These are phyloP conservation scores for Panopea generosa DNA, from an alignment of 2,888 invertebrate genomes.

Conservation along the genomic window DNA sequence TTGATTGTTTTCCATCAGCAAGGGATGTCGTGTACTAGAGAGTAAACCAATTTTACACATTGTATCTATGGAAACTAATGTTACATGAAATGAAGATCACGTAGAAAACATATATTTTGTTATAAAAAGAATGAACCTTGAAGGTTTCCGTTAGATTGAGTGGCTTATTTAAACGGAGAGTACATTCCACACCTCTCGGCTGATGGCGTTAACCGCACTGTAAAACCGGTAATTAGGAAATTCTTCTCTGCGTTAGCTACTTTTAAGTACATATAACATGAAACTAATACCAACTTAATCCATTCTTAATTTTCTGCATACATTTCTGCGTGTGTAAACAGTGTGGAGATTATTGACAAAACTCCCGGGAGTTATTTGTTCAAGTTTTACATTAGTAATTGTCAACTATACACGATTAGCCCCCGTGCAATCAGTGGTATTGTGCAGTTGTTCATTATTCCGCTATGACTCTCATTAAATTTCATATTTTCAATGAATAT, in stretches of 20 bases:
- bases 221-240: slow-evolving; percentile 35
- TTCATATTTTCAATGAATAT: slow-evolving; percentile 48
- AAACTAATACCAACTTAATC: slow-evolving; percentile 28
- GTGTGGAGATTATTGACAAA: slow-evolving; percentile 28
- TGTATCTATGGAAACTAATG: too few relatives aligned
- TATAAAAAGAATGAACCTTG: too few relatives aligned
- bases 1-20: too few relatives aligned
- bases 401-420: slow-evolving; percentile 23
- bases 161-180: too few relatives aligned
- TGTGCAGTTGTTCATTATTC: slow-evolving; percentile 37
- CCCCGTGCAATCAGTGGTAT: slow-evolving; percentile 37
- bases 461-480: slow-evolving; percentile 58
- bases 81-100: too few relatives aligned
- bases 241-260: slow-evolving; percentile 35
- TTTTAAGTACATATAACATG: slow-evolving; percentile 29
- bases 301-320: slow-evolving; percentile 34
- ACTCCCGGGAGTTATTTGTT: slow-evolving; percentile 35
- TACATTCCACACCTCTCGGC: too few relatives aligned
- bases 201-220: not conserved
- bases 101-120: too few relatives aligned
- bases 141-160: too few relatives aligned
- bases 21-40: too few relatives aligned
- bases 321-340: slow-evolving; percentile 35
- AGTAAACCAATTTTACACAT: too few relatives aligned
- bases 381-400: slow-evolving; percentile 27